Evolutionary conservation across 2,888 invertebrate genomes (phyloP).

Genomic region (Rhyacophila evoluta): DNA sequence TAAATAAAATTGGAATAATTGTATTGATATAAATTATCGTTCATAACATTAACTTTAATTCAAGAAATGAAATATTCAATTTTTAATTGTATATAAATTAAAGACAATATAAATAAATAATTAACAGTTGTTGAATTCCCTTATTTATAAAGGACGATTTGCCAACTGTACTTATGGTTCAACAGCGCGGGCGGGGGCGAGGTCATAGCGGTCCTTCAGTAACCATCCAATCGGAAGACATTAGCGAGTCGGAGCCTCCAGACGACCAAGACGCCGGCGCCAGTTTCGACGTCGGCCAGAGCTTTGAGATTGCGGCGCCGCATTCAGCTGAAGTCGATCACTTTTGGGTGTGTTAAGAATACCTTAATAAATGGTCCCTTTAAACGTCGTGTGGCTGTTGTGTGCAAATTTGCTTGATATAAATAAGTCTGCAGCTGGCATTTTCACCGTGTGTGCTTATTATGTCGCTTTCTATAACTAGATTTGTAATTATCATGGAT

Average conservation of each 20-base stretch:
- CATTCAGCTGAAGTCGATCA: slow-evolving; percentile 39
- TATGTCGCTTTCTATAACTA: background rate
- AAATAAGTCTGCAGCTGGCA: background rate
- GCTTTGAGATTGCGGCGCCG: slow-evolving; percentile 31
- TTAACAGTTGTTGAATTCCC: too few relatives aligned
- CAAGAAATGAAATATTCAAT: too few relatives aligned
- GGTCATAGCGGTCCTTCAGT: background rate
- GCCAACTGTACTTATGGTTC: background rate
- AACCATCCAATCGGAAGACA: background rate
- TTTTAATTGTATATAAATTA: too few relatives aligned
- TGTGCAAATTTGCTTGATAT: background rate
- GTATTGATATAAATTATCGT: too few relatives aligned
- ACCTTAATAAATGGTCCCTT: background rate
- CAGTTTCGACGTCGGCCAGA: slow-evolving; percentile 28
- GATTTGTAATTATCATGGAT: too few relatives aligned
- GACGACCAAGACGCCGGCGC: slow-evolving; percentile 29
- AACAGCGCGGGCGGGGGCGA: background rate
- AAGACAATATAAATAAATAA: too few relatives aligned
- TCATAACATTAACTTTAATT: too few relatives aligned
- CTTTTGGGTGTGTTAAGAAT: slow-evolving; percentile 38
- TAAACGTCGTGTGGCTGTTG: background rate
- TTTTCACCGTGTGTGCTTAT: background rate
- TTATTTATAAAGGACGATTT: too few relatives aligned
- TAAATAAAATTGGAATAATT: too few relatives aligned
- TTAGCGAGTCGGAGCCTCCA: background rate